A percentile compares a stretch with the other conserved stretches of the same genome.
Evolutionary conservation across 2,113 vertebrate genomes (phyloP).

Genomic region (Hucho hucho): DNA sequence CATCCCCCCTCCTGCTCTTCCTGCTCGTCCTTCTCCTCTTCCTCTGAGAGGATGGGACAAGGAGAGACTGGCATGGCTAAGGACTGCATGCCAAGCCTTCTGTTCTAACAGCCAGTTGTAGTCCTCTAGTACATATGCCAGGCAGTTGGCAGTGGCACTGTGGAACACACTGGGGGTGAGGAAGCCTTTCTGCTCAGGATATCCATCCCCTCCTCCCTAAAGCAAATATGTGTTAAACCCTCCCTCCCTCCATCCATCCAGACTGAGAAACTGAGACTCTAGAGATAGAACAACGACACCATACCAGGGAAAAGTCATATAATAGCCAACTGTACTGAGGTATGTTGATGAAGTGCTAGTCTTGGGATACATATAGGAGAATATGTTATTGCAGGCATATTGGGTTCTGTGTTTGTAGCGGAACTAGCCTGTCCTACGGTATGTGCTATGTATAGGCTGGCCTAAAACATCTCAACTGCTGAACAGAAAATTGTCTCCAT

Average conservation of each 20-base stretch:
- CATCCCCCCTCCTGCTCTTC: constrained; percentile 27
- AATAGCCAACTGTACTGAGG: too few species aligned
- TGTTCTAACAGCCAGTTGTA: constrained; percentile 56
- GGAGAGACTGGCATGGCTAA: constrained; percentile 36
- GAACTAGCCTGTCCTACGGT: too few species aligned
- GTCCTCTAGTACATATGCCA: constrained; percentile 55
- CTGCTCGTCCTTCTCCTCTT: constrained; percentile 19
- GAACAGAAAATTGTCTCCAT: too few species aligned
- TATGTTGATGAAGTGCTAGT: too few species aligned
- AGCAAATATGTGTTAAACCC: constrained; percentile 67
- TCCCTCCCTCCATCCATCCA: constrained; percentile 39
- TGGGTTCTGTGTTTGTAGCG: too few species aligned
- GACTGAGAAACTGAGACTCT: too few species aligned
- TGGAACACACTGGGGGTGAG: constrained; percentile 57
- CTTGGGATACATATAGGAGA: too few species aligned
- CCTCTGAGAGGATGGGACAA: neutral
- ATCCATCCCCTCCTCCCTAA: constrained; percentile 51
- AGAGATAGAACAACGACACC: too few species aligned
- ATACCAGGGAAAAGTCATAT: too few species aligned
- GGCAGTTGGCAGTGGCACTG: constrained; percentile 52
- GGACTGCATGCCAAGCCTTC: constrained; percentile 56
- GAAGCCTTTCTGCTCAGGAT: constrained; percentile 66
- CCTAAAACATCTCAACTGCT: too few species aligned
- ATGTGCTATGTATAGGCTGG: too few species aligned
- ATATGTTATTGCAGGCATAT: too few species aligned